These are phyloP conservation scores for Dryas iulia DNA, from an alignment of 1,140 invertebrate species.

Conservation along the genomic window DNA sequence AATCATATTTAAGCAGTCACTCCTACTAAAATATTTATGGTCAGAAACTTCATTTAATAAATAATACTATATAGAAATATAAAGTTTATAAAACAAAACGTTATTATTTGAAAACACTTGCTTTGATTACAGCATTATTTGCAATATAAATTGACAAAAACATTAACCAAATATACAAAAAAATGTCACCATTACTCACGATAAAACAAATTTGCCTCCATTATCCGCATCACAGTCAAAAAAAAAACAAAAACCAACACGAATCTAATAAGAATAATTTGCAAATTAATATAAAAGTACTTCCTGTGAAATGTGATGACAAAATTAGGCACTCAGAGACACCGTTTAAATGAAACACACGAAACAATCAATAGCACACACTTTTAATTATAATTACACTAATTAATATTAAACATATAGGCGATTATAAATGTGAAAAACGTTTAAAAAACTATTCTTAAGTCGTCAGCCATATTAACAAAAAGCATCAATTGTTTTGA, in stretches of 20 bases:
- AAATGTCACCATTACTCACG: not conserved
- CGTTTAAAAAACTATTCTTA: slow-evolving; percentile 10
- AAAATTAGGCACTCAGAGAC: slow-evolving; percentile 42
- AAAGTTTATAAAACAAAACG: no score
- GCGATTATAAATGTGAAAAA: not conserved
- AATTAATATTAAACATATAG: not conserved
- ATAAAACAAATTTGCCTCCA: not conserved
- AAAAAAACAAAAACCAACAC: slow-evolving; percentile 11
- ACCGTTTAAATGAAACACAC: slow-evolving; percentile 32
- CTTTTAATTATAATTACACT: not conserved
- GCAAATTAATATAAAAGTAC: slow-evolving; percentile 14
- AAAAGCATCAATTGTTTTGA: slow-evolving; percentile 78
- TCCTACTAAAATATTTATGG: no score
- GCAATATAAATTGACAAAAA: no score
- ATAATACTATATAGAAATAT: no score
- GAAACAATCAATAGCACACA: not conserved
- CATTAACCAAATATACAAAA: not conserved
- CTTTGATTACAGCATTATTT: not conserved
- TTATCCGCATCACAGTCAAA: not conserved
- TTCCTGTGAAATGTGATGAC: slow-evolving; percentile 5
- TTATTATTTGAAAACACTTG: not conserved
- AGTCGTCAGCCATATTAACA: slow-evolving; percentile 71
- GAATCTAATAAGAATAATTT: slow-evolving; percentile 16
- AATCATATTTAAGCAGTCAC: no score
- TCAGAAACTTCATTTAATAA: no score